phyloP scores from a whole-genome alignment of 2,113 vertebrate genomes.

The Promerops cafer region DNA sequence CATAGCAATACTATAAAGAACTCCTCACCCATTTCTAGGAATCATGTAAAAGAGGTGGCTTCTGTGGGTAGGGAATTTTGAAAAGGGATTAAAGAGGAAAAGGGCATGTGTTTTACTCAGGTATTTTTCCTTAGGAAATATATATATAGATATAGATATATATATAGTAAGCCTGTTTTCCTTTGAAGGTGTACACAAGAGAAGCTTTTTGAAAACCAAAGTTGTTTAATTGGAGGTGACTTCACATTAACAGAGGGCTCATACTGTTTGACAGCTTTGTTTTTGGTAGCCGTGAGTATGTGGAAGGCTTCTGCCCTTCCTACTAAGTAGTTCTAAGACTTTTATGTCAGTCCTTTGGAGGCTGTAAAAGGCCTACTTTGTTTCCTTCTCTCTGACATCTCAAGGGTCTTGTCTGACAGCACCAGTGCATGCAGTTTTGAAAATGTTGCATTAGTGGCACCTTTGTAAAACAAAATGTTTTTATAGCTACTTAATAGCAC shows the following conservation, averaged over 20 bases:
- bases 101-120: not conserved
- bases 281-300: not conserved
- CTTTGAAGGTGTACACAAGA: not conserved
- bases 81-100: not conserved
- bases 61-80: not conserved
- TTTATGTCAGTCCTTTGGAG: not conserved
- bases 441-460: not conserved
- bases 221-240: not conserved
- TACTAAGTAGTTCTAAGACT: not conserved
- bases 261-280: not conserved
- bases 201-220: not conserved
- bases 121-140: not conserved
- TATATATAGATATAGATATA: rapidly evolving
- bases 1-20: not conserved
- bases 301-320: not conserved
- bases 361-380: not conserved
- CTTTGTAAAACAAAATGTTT: not conserved
- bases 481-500: not conserved
- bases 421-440: not conserved
- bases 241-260: not conserved
- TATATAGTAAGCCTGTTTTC: not conserved
- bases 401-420: not conserved
- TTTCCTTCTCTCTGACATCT: not conserved
- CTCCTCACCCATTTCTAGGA: not conserved
- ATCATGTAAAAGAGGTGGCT: not conserved